Conservation (phyloP, 2,888 invertebrate species). For the Criorhina ranunculi region DNA sequence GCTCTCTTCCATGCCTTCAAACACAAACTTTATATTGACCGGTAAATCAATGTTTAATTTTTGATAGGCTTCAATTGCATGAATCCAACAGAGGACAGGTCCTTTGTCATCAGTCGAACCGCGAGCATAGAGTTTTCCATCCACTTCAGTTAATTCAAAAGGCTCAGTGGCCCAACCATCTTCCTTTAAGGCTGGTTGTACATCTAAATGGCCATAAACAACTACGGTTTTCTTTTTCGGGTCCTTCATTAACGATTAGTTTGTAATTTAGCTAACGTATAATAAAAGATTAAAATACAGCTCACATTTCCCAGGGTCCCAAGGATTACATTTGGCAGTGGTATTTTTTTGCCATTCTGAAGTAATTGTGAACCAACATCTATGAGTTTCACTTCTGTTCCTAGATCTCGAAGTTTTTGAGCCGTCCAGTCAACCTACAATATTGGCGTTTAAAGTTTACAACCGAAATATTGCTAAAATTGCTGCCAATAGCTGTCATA, state of each 20-base stretch:
- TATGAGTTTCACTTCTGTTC: conserved; percentile 89
- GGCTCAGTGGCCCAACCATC: conserved; percentile 99
- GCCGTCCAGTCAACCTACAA: conserved; percentile 90
- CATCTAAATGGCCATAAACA: conserved; percentile 98
- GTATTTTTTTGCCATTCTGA: conserved; percentile 89
- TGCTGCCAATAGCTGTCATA: background rate
- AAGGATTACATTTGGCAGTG: conserved; percentile 93
- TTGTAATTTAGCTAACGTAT: background rate
- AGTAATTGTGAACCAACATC: conserved; percentile 92
- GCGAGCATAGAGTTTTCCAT: conserved; percentile 95
- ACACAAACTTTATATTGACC: conserved; percentile 93
- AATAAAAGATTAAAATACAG: conserved; percentile 11
- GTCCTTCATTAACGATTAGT: conserved; percentile 84
- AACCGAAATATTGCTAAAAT: background rate
- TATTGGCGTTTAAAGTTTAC: background rate
- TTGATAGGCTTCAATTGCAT: conserved; percentile 95
- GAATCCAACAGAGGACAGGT: conserved; percentile 97
- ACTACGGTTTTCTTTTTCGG: conserved; percentile 95
- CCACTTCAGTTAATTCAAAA: conserved; percentile 93
- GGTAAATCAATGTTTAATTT: conserved; percentile 88
- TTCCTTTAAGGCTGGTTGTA: conserved; percentile 96
- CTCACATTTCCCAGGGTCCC: conserved; percentile 89
- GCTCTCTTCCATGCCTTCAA: conserved; percentile 99
- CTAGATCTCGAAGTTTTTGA: conserved; percentile 88
- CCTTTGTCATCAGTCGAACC: conserved; percentile 98